Evolutionary conservation across 2,797 vertebrate species (phyloP).

Genomic region (Poeciliopsis paucimaculata): DNA sequence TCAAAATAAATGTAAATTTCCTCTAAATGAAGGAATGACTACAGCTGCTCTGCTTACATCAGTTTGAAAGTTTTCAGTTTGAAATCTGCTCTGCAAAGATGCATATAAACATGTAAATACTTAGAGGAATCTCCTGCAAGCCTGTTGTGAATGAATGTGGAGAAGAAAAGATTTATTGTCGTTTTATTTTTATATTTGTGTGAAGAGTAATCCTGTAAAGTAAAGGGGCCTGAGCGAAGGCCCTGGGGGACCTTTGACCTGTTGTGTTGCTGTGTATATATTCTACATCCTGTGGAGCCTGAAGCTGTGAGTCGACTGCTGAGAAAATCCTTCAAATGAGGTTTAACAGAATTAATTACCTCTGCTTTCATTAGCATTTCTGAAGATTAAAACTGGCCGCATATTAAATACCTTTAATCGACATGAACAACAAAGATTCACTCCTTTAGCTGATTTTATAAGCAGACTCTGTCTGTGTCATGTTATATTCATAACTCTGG

Average conservation of each 20-base stretch:
- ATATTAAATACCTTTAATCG: background rate
- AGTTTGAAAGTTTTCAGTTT: conserved; percentile 11
- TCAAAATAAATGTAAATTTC: background rate
- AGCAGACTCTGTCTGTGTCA: background rate
- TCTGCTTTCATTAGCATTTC: background rate
- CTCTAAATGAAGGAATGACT: background rate
- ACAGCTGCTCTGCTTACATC: background rate
- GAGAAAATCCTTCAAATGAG: background rate
- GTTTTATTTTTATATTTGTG: conserved; percentile 21
- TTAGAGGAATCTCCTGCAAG: conserved; percentile 38
- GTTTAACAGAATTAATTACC: background rate
- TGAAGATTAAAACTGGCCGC: background rate
- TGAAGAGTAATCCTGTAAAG: conserved; percentile 1
- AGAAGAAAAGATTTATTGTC: conserved; percentile 24
- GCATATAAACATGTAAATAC: conserved; percentile 19
- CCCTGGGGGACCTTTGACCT: background rate
- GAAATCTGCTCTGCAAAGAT: conserved; percentile 50
- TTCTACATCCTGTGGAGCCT: background rate
- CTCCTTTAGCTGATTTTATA: background rate
- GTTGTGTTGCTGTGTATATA: background rate
- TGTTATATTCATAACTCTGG: background rate
- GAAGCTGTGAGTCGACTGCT: background rate
- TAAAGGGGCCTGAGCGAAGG: background rate
- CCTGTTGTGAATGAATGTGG: conserved; percentile 45
- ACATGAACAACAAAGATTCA: background rate